Conservation (phyloP, 2,113 vertebrate species). For the Otus sunia region DNA sequence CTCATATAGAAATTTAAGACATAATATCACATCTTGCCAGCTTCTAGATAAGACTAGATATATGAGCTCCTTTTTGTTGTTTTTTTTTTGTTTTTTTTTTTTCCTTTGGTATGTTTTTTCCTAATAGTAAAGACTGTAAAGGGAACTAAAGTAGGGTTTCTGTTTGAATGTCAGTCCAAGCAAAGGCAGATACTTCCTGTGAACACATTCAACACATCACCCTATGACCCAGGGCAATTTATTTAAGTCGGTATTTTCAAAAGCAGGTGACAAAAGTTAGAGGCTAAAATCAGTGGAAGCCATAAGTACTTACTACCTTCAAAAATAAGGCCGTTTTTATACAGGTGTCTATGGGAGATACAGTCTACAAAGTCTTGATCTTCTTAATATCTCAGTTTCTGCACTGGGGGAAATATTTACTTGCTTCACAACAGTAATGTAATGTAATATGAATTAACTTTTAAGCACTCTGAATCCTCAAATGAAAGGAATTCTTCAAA, state of each 20-base stretch:
- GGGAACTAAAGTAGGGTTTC: background rate
- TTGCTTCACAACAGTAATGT: background rate
- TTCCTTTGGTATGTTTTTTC: background rate
- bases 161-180: background rate
- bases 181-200: background rate
- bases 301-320: background rate
- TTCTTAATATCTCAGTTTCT: background rate
- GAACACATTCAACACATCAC: background rate
- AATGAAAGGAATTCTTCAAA: background rate
- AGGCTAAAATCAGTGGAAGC: background rate
- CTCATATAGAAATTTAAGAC: background rate
- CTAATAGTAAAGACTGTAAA: background rate
- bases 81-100: background rate
- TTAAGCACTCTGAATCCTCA: conserved; percentile 5
- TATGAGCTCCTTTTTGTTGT: background rate
- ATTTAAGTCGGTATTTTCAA: background rate
- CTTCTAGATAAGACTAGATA: background rate
- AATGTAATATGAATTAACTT: conserved; percentile 6
- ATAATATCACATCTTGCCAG: background rate
- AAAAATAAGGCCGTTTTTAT: background rate
- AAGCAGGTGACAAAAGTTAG: background rate
- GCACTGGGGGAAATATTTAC: background rate
- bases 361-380: background rate
- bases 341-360: background rate
- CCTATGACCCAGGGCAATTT: background rate